Percentiles rank a stretch among this genome's conserved stretches.
These are phyloP conservation scores for Potorous gilbertii DNA, from an alignment of 2,797 vertebrate species.

Conservation along the genomic window DNA sequence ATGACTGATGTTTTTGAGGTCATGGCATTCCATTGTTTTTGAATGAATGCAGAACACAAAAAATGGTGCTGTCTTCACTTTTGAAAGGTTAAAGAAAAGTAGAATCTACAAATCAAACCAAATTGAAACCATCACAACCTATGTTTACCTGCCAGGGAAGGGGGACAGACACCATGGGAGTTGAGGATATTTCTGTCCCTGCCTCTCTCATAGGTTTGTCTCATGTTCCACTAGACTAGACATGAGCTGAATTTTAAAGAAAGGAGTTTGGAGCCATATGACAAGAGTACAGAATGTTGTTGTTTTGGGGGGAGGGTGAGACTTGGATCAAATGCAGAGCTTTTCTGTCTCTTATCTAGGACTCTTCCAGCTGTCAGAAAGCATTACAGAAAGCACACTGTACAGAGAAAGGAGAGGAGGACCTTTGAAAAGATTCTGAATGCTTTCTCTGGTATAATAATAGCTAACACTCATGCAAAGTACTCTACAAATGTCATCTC, in stretches of 20 bases:
- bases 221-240: not conserved
- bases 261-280: not conserved
- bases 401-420: not conserved
- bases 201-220: not conserved
- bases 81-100: not conserved
- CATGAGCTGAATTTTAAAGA: not conserved
- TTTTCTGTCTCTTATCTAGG: not conserved
- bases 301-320: not conserved
- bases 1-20: not conserved
- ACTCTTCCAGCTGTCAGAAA: slow-evolving; percentile 6
- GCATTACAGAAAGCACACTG: not conserved
- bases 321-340: not conserved
- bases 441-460: not conserved
- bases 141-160: not conserved
- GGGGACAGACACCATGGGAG: not conserved
- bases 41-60: not conserved
- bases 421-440: not conserved
- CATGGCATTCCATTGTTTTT: not conserved
- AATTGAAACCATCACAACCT: not conserved
- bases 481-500: not conserved
- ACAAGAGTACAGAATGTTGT: not conserved
- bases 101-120: not conserved
- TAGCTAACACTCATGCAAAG: not conserved
- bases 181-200: not conserved
- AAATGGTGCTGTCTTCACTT: not conserved